Evolutionary conservation across 2,113 vertebrate species (phyloP).

Genomic region (Cyphomyrus discorhynchus): DNA sequence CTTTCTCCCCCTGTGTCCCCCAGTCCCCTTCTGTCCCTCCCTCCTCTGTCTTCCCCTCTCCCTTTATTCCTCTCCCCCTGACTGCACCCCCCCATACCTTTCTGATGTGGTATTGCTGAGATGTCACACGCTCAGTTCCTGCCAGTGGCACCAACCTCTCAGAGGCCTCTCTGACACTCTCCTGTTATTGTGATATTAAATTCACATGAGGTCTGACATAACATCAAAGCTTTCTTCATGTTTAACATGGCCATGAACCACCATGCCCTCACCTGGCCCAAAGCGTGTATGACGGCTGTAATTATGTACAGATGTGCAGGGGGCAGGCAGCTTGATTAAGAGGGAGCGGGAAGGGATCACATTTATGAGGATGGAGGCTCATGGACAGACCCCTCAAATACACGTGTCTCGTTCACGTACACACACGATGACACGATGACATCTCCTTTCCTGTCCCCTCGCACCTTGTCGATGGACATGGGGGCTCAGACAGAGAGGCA

Average conservation of each 20-base stretch:
- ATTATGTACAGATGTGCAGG: background rate
- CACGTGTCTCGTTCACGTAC: background rate
- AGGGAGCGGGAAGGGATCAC: background rate
- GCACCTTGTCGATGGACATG: constrained; percentile 43
- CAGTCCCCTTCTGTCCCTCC: background rate
- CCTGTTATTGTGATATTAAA: background rate
- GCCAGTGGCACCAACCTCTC: background rate
- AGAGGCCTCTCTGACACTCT: background rate
- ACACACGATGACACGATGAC: background rate
- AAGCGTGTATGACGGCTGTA: background rate
- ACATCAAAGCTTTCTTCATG: background rate
- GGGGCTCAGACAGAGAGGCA: background rate
- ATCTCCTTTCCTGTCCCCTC: constrained; percentile 53
- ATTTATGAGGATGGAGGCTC: background rate
- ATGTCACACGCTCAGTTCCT: background rate
- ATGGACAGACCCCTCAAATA: background rate
- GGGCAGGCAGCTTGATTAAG: background rate
- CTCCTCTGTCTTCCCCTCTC: constrained; percentile 11
- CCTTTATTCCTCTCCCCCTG: constrained; percentile 15
- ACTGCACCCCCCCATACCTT: constrained; percentile 19
- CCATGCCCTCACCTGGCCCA: background rate
- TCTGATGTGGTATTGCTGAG: background rate
- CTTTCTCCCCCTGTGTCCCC: too few species aligned
- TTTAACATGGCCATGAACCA: background rate
- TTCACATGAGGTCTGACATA: background rate